Conservation (phyloP, 2,113 vertebrate species). For the Pelusios castaneus region DNA sequence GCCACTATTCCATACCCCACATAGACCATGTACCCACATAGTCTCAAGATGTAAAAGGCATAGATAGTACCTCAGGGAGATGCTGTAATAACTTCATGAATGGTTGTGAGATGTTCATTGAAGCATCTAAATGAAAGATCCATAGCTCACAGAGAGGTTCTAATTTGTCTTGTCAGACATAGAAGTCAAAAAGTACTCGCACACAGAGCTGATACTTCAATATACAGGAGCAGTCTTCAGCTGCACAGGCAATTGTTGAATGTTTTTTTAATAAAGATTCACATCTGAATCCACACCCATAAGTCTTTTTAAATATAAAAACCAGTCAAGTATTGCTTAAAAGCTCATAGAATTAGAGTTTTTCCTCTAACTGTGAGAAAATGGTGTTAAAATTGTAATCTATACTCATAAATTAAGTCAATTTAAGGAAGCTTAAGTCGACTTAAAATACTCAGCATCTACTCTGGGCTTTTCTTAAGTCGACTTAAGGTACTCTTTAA, state of each 20-base stretch:
- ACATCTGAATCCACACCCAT: too few species aligned
- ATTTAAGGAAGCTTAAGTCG: too few species aligned
- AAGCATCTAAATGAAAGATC: neutral
- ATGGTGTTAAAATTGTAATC: neutral
- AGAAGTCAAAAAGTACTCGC: neutral
- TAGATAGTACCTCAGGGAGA: neutral
- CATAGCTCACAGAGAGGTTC: neutral
- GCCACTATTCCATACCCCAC: neutral
- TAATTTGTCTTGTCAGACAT: neutral
- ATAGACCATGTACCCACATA: neutral
- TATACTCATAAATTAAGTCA: neutral
- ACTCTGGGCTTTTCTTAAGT: too few species aligned
- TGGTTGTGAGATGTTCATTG: neutral
- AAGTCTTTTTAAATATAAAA: neutral
- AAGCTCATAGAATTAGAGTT: neutral
- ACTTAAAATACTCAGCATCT: too few species aligned
- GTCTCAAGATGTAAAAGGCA: neutral
- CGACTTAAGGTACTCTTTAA: too few species aligned
- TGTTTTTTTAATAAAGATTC: neutral
- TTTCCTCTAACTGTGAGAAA: neutral
- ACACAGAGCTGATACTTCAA: neutral
- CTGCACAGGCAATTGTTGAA: rapidly evolving
- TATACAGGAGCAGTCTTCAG: neutral
- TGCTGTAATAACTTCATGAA: neutral
- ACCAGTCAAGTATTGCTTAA: neutral